Evolutionary conservation across 2,113 vertebrate genomes (phyloP), one percentile per base, ranked within the genome.

Genomic region (Leptobrachium leishanense): DNA sequence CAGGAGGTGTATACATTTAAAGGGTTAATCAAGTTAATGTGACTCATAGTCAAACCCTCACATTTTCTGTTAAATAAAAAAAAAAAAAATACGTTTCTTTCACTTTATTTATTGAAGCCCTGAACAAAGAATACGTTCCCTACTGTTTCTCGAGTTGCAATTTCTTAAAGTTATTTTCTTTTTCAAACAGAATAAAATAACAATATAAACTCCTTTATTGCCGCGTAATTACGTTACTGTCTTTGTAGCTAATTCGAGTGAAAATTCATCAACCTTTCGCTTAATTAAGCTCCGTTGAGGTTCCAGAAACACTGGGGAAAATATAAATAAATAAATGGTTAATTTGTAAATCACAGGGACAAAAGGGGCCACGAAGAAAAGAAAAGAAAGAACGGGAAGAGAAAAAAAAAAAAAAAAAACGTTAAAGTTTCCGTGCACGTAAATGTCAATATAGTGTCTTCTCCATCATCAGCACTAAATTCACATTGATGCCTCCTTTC

Each of bases 391-490:
- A 91, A 93, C 92, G 91, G 20, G 20, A 31, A 31, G 20, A 31
- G 20, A 31, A 31, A 31, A 31, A 11, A 54, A 11, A 54, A 2
- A 59, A 59, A 57, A 72, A 86, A 86, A 90, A 91, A 93, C 92
- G 91, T 94, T 95, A 89, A 93, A 93, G 93, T 95, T 94, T 94
- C 91, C 82, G 68, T 85, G 89, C 91, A 92, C 93, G 92, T 94
- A 94, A 93, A 92, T 91, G 93, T 96, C 95, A 91, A 95, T 95
- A 94, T 86, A 83, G 85, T 87, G 89, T 91, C 95, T 95, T 95
- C 96, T 98, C 96, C 95, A 96, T 99, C 97, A 98, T 97, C 95
- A 96, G 96, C 96, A 96, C 95, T 99, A 99, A 99, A 99, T 99
- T 98, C 97, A 95, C 97, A 99, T 95, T 97, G 97, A 99, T 96